Evolutionary conservation across 1,140 invertebrate species (phyloP), one percentile per base, ranked within the genome.

Genomic region (Chironomus tepperi): DNA sequence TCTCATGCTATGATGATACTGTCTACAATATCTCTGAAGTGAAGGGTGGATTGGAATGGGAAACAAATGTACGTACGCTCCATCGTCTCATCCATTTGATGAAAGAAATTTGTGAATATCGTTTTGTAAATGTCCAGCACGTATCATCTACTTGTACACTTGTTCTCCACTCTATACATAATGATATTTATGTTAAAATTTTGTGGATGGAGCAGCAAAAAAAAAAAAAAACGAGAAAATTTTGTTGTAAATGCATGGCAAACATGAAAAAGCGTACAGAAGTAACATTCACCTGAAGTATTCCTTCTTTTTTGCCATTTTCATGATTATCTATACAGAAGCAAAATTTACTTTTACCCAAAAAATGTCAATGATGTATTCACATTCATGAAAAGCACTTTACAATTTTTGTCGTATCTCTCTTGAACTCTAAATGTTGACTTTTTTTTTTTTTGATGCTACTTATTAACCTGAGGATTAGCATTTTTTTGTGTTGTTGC

Each of bases 281-380:
- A 57, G 12, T n/a, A 57, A 57, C 9, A 57, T 57, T 57, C 47
- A 57, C 47, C 47, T 57, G 47, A 57, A 47, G 43, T 57, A 57
- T 57, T n/a, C 47, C 15, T 57, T 47, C 43, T 15, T n/a, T 57
- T n/a, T 57, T n/a, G 5, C n/a, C 1, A 5, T 15, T 57, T 57
- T 57, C n/a, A 57, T 57, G 47, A 57, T 57, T 57, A 57, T 57
- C 47, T 57, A n/a, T n/a, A 57, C 10, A 12, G 47, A 57, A 15
- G n/a, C 3, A 57, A 57, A 57, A 57, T 57, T 57, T 57, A 57
- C 47, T 57, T 57, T 34, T 34, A 34, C 24, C 24, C 24, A 34
- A 34, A 34, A 34, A 34, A 57, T 57, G 47, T 57, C 65, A 70
- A 70, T 70, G 65, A 70, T 70, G 10, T 21, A 70, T 70, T 70